Evolutionary conservation across 2,113 vertebrate genomes (phyloP).

Genomic region (Python bivittatus): DNA sequence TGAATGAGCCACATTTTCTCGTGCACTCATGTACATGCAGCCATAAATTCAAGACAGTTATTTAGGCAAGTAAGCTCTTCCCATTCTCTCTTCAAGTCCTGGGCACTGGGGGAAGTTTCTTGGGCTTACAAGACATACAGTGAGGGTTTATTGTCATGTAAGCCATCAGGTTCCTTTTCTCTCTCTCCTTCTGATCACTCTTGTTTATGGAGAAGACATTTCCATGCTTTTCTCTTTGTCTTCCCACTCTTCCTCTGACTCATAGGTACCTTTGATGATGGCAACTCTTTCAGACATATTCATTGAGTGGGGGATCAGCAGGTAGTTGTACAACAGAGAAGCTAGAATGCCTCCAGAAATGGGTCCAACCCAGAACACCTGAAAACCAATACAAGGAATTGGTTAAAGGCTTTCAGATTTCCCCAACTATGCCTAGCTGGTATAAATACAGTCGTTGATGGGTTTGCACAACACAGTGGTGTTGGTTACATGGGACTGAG

Average conservation of each 20-base stretch:
- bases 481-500: background rate
- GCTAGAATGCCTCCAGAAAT: constrained; percentile 76
- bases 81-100: background rate
- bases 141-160: background rate
- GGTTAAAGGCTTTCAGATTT: background rate
- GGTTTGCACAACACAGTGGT: background rate
- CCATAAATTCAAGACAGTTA: background rate
- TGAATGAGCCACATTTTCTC: background rate
- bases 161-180: background rate
- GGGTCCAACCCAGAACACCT: constrained; percentile 86
- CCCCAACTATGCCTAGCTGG: too few relatives aligned
- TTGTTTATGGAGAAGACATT: constrained; percentile 65
- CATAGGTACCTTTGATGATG: constrained; percentile 77
- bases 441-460: background rate
- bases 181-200: fast-evolving
- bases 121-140: background rate
- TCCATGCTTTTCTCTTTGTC: constrained; percentile 79
- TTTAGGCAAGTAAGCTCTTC: constrained; percentile 6
- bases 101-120: constrained; percentile 2
- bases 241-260: constrained; percentile 79
- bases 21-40: background rate
- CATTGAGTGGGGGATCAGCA: constrained; percentile 77
- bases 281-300: constrained; percentile 74
- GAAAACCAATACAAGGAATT: background rate
- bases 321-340: constrained; percentile 78